Conservation (phyloP, 2,113 vertebrate species). For the Rutilus rutilus region DNA sequence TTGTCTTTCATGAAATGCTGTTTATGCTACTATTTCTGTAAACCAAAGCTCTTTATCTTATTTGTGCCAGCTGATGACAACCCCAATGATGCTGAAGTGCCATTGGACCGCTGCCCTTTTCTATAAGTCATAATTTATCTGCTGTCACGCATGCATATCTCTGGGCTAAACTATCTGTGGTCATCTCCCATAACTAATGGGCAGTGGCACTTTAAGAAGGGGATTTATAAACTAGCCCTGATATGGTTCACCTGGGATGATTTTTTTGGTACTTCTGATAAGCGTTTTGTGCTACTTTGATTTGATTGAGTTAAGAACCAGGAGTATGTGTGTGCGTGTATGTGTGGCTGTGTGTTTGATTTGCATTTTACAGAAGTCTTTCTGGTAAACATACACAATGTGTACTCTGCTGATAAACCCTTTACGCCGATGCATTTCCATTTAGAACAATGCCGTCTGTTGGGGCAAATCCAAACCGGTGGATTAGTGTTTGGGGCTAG, state of each 20-base stretch:
- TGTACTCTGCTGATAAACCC: slow-evolving; percentile 23
- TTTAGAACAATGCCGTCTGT: slow-evolving; percentile 27
- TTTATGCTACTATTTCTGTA: slow-evolving; percentile 26
- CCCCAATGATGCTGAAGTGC: slow-evolving; percentile 10
- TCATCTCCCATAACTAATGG: slow-evolving; percentile 23
- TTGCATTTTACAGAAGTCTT: slow-evolving; percentile 21
- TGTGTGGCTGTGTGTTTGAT: not conserved
- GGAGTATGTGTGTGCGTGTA: not conserved
- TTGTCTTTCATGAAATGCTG: slow-evolving; percentile 10
- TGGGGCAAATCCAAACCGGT: not conserved
- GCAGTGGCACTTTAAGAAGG: slow-evolving; percentile 7
- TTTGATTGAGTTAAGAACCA: not conserved
- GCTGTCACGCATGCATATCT: slow-evolving; percentile 8
- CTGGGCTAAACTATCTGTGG: slow-evolving; percentile 31
- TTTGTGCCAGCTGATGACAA: slow-evolving; percentile 24
- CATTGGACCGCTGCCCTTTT: not conserved
- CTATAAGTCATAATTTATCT: slow-evolving; percentile 20
- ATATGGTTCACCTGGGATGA: not conserved
- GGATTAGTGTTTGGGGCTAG: slow-evolving; percentile 35
- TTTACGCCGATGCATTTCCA: not conserved
- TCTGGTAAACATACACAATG: slow-evolving; percentile 26
- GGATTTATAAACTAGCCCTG: slow-evolving; percentile 6
- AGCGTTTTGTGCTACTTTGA: not conserved
- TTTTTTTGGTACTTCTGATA: not conserved
- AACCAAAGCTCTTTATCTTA: slow-evolving; percentile 12